Percentiles rank a stretch among this genome's conserved stretches.
Evolutionary conservation across 2,113 vertebrate species (phyloP).

Genomic region (Corvus moneduloides): DNA sequence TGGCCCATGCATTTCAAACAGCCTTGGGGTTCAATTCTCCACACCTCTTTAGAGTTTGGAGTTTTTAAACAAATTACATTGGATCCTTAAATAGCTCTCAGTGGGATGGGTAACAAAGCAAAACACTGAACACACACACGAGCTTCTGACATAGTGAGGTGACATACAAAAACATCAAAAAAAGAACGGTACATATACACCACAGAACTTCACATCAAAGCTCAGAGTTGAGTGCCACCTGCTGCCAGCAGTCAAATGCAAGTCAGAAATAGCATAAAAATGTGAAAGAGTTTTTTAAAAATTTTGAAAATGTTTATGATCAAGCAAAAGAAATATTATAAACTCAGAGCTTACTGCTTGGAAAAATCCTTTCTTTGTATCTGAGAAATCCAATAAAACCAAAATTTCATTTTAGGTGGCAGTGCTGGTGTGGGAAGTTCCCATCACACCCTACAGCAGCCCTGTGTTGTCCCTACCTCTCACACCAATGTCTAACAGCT

Average conservation of each 20-base stretch:
- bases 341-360: neutral
- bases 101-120: neutral
- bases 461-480: neutral
- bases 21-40: neutral
- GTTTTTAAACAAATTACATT: neutral
- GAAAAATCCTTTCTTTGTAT: neutral
- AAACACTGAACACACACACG: neutral
- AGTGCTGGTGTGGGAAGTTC: neutral
- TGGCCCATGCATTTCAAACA: neutral
- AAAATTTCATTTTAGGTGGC: neutral
- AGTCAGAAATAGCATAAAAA: neutral
- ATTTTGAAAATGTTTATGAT: neutral
- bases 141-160: neutral
- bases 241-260: neutral
- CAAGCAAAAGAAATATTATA: neutral
- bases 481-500: neutral
- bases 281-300: neutral
- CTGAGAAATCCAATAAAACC: neutral
- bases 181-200: neutral
- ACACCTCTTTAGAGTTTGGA: neutral
- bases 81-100: neutral
- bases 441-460: accelerated
- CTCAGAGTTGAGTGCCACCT: neutral
- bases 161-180: neutral
- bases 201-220: neutral